These are phyloP conservation scores for Spermophilus dauricus DNA, from an alignment of 2,113 vertebrate genomes.

Conservation along the genomic window DNA sequence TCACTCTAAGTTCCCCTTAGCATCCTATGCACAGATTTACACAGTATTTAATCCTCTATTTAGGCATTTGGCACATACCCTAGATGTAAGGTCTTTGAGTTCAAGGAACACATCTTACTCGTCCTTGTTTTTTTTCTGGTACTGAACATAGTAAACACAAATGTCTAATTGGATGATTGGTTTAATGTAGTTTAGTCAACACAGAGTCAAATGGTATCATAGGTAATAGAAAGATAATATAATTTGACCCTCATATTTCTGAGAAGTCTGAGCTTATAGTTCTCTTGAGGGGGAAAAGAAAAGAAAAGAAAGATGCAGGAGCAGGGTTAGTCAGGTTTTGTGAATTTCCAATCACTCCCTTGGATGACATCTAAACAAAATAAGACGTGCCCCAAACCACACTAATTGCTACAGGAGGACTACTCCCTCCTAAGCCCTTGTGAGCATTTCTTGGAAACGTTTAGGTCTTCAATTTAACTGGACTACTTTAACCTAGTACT, in stretches of 20 bases:
- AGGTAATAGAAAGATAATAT: not conserved
- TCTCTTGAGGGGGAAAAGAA: not conserved
- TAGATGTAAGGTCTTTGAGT: not conserved
- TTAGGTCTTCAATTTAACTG: not conserved
- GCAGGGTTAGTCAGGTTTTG: not conserved
- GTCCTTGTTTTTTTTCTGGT: not conserved
- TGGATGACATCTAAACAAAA: not conserved
- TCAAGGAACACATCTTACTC: not conserved
- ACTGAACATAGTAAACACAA: not conserved
- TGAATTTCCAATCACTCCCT: not conserved
- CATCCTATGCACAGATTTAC: not conserved
- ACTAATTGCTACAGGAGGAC: not conserved
- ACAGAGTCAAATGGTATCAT: not conserved
- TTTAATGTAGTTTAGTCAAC: not conserved
- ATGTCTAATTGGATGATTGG: not conserved
- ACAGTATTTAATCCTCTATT: not conserved
- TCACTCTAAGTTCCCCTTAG: not conserved
- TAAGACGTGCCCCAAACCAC: not conserved
- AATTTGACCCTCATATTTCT: not conserved
- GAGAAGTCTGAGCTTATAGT: not conserved
- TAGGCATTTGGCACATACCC: not conserved
- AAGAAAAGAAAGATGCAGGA: not conserved
- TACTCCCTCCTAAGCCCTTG: not conserved
- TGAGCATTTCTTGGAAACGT: not conserved
- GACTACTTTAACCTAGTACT: not conserved